Percentiles rank a stretch among this genome's conserved stretches.
phyloP scores from a whole-genome alignment of 2,113 vertebrate genomes.

The Rattus rattus region DNA sequence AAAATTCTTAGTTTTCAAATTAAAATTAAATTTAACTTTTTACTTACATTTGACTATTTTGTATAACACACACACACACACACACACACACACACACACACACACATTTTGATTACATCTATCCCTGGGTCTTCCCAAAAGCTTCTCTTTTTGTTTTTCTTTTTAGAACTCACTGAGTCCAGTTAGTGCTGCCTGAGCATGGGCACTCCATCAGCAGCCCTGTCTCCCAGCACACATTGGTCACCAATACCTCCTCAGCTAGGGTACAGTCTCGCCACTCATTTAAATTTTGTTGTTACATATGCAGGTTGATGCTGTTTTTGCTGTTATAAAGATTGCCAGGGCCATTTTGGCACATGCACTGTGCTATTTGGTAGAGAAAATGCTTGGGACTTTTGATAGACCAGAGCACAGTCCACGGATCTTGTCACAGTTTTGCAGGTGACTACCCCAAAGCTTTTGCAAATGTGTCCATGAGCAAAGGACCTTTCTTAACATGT shows the following conservation, averaged over 20 bases:
- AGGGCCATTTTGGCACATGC: background rate
- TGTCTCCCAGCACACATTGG: background rate
- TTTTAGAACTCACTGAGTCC: background rate
- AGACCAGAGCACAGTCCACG: background rate
- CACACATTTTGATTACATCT: background rate
- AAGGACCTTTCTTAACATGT: accelerated
- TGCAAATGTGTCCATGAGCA: too few species aligned
- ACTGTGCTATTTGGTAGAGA: background rate
- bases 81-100: background rate
- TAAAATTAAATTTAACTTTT: background rate
- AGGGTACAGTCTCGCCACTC: background rate
- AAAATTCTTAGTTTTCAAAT: background rate
- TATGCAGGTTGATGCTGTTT: background rate
- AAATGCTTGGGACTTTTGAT: background rate
- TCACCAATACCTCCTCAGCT: background rate
- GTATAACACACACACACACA: background rate
- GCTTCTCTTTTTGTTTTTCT: background rate
- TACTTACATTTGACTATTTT: background rate
- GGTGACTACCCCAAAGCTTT: background rate
- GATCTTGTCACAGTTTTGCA: background rate
- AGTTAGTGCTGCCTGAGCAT: background rate
- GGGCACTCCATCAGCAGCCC: too few species aligned
- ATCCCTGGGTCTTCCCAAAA: background rate
- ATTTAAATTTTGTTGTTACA: background rate
- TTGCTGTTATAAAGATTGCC: background rate